Conservation (phyloP, 2,797 vertebrate species). For the Hypotaenidia philippensis region DNA sequence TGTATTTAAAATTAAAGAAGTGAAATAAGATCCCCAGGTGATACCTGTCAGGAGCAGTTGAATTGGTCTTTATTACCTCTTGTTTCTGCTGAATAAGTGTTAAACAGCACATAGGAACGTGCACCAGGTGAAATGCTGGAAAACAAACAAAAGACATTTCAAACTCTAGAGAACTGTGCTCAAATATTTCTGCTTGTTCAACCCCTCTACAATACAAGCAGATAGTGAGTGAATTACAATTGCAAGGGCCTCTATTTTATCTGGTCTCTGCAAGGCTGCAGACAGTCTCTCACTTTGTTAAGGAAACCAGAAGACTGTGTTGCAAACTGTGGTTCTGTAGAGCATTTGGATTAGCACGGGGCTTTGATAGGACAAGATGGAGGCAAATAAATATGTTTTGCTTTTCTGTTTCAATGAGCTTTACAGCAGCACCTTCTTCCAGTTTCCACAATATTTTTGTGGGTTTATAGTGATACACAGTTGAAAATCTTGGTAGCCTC, state of each 20-base stretch:
- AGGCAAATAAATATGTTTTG: background rate
- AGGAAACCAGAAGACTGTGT: background rate
- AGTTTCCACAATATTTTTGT: background rate
- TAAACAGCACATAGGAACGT: background rate
- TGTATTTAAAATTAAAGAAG: background rate
- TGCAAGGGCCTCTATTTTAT: background rate
- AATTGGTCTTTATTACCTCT: background rate
- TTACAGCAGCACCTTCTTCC: background rate
- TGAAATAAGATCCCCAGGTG: background rate
- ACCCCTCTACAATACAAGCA: background rate
- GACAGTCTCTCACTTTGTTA: background rate
- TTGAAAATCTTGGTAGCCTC: background rate
- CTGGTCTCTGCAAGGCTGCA: background rate
- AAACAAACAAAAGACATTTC: background rate
- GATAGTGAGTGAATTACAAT: background rate
- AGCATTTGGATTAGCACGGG: background rate
- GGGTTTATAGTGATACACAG: background rate
- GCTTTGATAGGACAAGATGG: background rate
- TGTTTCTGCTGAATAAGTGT: background rate
- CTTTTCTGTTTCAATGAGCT: background rate
- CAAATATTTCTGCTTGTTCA: background rate
- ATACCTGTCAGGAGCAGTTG: background rate
- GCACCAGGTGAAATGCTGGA: background rate
- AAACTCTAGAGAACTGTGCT: background rate
- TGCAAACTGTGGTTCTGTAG: background rate